phyloP scores from a whole-genome alignment of 1,140 invertebrate species.

The Lepidotrigona ventralis region DNA sequence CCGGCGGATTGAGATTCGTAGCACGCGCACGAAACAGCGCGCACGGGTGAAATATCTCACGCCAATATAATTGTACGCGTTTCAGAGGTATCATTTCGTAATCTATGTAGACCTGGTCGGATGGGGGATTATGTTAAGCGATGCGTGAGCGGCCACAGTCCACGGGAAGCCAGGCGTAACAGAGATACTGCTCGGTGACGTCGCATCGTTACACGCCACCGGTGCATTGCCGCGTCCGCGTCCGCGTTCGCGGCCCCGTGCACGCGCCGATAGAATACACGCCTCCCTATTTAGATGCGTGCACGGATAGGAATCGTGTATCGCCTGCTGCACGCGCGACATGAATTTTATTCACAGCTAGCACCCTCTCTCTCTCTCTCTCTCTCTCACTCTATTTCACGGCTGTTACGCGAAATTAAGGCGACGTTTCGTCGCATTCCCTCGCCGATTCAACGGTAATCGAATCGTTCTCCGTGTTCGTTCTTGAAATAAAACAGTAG shows the following conservation, averaged over 20 bases:
- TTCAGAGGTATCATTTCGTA: constrained; percentile 70
- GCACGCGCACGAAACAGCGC: constrained; percentile 36
- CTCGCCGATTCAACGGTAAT: neutral
- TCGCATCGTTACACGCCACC: constrained; percentile 70
- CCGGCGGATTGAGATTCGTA: constrained; percentile 15
- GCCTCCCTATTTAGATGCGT: constrained; percentile 40
- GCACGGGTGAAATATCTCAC: constrained; percentile 52
- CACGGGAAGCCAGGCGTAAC: constrained; percentile 74
- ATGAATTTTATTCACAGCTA: constrained; percentile 28
- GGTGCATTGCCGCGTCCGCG: constrained; percentile 49
- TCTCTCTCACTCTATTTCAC: neutral
- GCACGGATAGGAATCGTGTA: constrained; percentile 4
- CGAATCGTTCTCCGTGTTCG: too few species aligned
- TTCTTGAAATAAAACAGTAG: neutral
- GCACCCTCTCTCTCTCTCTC: neutral
- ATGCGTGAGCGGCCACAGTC: constrained; percentile 77
- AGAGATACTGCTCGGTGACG: constrained; percentile 76
- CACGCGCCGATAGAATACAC: constrained; percentile 45
- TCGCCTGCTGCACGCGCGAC: neutral
- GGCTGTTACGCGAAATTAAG: neutral
- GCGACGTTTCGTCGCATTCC: neutral
- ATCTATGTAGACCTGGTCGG: constrained; percentile 70
- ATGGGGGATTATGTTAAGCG: constrained; percentile 77
- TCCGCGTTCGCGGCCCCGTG: constrained; percentile 5
- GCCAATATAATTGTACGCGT: constrained; percentile 64